Percentiles rank a stretch among this genome's conserved stretches.
Conservation (phyloP, 2,797 vertebrate species). For the Tachyglossus aculeatus region DNA sequence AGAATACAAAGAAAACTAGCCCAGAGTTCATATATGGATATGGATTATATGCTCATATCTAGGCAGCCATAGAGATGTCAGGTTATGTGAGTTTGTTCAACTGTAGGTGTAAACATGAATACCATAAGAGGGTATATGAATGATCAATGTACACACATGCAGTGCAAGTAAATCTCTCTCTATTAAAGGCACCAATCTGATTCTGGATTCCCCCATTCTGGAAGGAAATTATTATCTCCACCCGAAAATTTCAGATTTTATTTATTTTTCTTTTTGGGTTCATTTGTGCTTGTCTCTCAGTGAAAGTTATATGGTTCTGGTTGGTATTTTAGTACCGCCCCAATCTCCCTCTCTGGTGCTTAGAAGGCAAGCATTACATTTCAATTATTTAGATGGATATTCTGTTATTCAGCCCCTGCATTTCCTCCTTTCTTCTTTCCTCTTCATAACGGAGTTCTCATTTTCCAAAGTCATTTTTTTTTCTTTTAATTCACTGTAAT, state of each 20-base stretch:
- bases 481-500: constrained; percentile 38
- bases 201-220: constrained; percentile 11
- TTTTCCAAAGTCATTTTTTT: constrained; percentile 60
- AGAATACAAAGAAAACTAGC: constrained; percentile 48
- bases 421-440: constrained; percentile 51
- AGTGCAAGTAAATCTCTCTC: constrained; percentile 6
- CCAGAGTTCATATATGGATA: constrained; percentile 39
- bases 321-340: background rate
- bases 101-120: background rate
- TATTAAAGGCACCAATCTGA: constrained; percentile 16
- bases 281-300: constrained; percentile 1
- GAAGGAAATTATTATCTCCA: constrained; percentile 9
- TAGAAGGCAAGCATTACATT: constrained; percentile 57
- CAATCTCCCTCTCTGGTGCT: constrained; percentile 1
- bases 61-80: background rate
- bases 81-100: constrained; percentile 2
- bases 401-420: constrained; percentile 63
- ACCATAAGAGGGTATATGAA: constrained; percentile 19
- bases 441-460: constrained; percentile 55
- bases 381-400: constrained; percentile 62
- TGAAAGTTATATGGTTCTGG: constrained; percentile 2
- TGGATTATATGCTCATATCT: constrained; percentile 43
- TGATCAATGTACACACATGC: constrained; percentile 17
- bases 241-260: constrained; percentile 15
- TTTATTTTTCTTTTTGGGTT: constrained; percentile 4